Conservation (phyloP, 2,797 vertebrate genomes). For the Percopsis omiscomaycus region DNA sequence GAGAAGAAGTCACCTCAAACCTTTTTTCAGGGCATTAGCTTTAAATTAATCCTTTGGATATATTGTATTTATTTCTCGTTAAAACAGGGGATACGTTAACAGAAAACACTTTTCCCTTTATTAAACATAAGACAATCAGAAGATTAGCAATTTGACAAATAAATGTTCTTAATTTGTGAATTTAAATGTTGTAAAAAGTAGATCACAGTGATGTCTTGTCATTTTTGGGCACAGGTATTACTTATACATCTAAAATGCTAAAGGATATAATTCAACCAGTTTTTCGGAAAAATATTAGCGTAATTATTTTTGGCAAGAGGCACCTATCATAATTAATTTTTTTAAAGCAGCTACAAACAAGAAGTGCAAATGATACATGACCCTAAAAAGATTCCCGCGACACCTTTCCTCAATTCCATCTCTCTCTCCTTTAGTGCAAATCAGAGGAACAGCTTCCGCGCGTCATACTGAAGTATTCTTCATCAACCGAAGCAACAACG, state of each 20-base stretch:
- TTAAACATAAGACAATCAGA: slow-evolving; percentile 50
- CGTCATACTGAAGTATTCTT: slow-evolving; percentile 48
- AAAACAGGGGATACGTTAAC: slow-evolving; percentile 42
- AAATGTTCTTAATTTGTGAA: slow-evolving; percentile 61
- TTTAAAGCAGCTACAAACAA: slow-evolving; percentile 51
- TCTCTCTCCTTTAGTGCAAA: slow-evolving; percentile 69
- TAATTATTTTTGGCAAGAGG: slow-evolving; percentile 63
- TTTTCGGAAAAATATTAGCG: slow-evolving; percentile 23
- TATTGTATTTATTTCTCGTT: slow-evolving; percentile 34
- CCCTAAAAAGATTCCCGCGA: slow-evolving; percentile 43
- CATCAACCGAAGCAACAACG: slow-evolving; percentile 46
- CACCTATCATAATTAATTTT: slow-evolving; percentile 37
- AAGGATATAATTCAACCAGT: slow-evolving; percentile 31
- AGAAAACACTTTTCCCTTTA: slow-evolving; percentile 52
- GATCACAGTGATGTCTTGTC: slow-evolving; percentile 75
- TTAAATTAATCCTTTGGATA: slow-evolving; percentile 49
- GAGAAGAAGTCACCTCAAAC: slow-evolving; percentile 39
- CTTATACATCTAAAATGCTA: slow-evolving; percentile 46
- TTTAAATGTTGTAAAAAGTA: slow-evolving; percentile 66
- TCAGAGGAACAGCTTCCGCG: slow-evolving; percentile 54
- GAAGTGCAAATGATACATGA: slow-evolving; percentile 65
- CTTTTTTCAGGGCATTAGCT: slow-evolving; percentile 20
- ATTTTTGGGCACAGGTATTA: slow-evolving; percentile 50
- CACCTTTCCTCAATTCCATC: slow-evolving; percentile 32
- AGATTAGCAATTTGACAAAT: slow-evolving; percentile 55